A percentile compares a stretch with the other conserved stretches of the same genome.
Conservation (phyloP, 2,797 vertebrate species). For the Pangasius macronema region DNA sequence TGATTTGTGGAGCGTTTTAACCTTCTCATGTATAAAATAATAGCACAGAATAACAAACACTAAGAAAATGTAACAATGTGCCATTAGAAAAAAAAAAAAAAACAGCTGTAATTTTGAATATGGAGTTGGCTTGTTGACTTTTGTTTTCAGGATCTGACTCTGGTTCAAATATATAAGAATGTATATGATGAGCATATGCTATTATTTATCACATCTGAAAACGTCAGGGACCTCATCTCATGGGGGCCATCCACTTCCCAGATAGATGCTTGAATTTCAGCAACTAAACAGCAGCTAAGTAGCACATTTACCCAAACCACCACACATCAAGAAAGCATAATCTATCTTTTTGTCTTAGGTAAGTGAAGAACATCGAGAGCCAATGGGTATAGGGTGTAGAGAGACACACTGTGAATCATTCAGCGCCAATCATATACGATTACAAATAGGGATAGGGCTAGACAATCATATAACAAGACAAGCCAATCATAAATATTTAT, state of each 20-base stretch:
- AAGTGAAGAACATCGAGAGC: not conserved
- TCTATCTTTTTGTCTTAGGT: not conserved
- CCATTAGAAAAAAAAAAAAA: not conserved
- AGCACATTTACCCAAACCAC: not conserved
- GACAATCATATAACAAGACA: not conserved
- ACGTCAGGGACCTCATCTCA: not conserved
- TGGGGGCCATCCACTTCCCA: not conserved
- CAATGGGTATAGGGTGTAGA: not conserved
- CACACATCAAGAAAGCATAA: not conserved
- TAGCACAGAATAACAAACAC: slow-evolving; percentile 2
- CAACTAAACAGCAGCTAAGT: not conserved
- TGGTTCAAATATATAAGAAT: not conserved
- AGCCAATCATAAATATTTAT: not conserved
- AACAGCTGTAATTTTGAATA: not conserved
- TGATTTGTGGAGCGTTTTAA: slow-evolving; percentile 31
- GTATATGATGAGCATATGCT: not conserved
- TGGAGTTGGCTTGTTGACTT: not conserved
- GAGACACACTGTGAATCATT: not conserved
- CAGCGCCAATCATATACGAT: not conserved
- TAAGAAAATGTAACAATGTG: not conserved
- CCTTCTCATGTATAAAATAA: slow-evolving; percentile 19
- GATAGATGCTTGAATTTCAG: not conserved
- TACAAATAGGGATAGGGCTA: not conserved
- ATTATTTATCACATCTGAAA: not conserved
- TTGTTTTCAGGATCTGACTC: not conserved